Evolutionary conservation across 1,140 invertebrate genomes (phyloP).

Genomic region (Varroa destructor): DNA sequence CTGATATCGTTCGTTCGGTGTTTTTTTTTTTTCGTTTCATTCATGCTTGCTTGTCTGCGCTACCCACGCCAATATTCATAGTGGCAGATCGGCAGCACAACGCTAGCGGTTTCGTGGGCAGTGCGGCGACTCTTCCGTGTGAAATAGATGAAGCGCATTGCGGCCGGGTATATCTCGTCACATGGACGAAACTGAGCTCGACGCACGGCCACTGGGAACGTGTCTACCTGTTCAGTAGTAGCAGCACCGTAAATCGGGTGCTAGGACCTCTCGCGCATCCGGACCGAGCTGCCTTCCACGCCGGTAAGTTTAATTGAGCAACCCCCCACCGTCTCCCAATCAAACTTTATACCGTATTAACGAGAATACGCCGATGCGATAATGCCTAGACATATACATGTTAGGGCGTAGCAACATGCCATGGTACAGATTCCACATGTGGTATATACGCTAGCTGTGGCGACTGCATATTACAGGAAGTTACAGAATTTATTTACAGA

Average conservation of each 20-base stretch:
- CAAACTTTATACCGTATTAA: too few species aligned
- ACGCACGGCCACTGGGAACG: slow-evolving; percentile 34
- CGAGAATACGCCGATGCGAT: too few species aligned
- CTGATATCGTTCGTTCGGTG: too few species aligned
- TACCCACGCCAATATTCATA: not conserved
- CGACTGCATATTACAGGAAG: too few species aligned
- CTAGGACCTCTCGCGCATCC: slow-evolving; percentile 31
- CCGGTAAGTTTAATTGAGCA: slow-evolving; percentile 12
- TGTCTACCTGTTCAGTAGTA: slow-evolving; percentile 35
- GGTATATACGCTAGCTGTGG: too few species aligned
- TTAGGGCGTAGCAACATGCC: too few species aligned
- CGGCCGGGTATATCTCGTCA: slow-evolving; percentile 37
- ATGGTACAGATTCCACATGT: too few species aligned
- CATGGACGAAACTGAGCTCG: slow-evolving; percentile 35
- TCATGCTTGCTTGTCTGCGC: too few species aligned
- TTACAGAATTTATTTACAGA: too few species aligned
- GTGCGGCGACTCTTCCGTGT: slow-evolving; percentile 34
- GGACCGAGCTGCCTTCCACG: slow-evolving; percentile 31
- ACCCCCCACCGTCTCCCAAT: too few species aligned
- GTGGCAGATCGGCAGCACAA: slow-evolving; percentile 34
- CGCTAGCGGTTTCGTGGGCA: slow-evolving; percentile 34
- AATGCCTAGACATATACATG: too few species aligned
- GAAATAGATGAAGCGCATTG: slow-evolving; percentile 34
- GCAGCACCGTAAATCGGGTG: slow-evolving; percentile 33
- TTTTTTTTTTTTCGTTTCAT: too few species aligned